Evolutionary conservation across 2,113 vertebrate species (phyloP).

Genomic region (Balaeniceps rex): DNA sequence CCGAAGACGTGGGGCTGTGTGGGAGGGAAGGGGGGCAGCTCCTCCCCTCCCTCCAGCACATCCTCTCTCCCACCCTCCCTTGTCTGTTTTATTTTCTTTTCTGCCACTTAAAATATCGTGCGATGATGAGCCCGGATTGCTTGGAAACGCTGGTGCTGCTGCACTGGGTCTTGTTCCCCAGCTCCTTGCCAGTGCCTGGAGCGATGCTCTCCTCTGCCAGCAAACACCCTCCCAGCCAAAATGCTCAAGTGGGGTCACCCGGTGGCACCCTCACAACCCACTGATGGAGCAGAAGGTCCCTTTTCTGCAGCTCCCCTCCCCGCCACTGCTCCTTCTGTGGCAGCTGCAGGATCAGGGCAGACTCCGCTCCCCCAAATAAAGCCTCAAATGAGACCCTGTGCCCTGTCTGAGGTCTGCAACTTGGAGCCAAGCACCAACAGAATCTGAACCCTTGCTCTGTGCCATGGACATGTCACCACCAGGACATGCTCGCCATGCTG

Average conservation of each 20-base stretch:
- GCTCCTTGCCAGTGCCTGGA: accelerated
- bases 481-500: background rate
- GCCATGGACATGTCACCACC: background rate
- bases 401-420: background rate
- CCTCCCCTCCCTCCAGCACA: background rate
- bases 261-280: background rate
- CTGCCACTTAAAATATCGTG: background rate
- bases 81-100: background rate
- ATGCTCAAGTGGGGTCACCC: accelerated
- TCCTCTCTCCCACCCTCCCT: background rate
- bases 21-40: background rate
- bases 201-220: accelerated
- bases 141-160: background rate
- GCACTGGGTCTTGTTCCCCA: background rate
- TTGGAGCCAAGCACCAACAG: background rate
- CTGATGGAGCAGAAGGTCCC: background rate
- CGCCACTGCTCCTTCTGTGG: accelerated
- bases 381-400: background rate
- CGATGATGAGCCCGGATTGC: background rate
- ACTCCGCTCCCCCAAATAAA: background rate
- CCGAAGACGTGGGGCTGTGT: accelerated
- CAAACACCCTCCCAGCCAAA: background rate
- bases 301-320: background rate
- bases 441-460: background rate
- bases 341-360: accelerated